Percentiles rank a stretch among this genome's conserved stretches.
These are phyloP conservation scores for Stichopus horrens DNA, from an alignment of 53 echinoderm and acorn worm genomes.

Conservation along the genomic window DNA sequence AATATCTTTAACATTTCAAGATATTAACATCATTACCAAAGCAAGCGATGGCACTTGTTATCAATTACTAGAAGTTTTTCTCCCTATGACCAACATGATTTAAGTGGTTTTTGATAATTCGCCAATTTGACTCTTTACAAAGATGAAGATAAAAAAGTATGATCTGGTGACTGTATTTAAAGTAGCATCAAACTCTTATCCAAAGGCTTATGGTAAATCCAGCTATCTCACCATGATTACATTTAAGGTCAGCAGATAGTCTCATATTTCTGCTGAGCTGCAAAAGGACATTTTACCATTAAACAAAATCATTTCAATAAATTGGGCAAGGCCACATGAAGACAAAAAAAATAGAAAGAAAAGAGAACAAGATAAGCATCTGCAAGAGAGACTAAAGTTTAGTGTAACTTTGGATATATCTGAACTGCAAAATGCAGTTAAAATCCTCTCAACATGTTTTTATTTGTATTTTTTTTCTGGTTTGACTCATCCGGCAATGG, in stretches of 20 bases:
- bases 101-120: background rate
- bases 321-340: background rate
- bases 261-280: background rate
- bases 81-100: background rate
- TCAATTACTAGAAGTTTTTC: background rate
- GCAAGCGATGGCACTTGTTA: background rate
- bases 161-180: background rate
- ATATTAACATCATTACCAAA: background rate
- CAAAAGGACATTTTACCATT: background rate
- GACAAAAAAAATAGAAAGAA: background rate
- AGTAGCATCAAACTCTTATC: background rate
- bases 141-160: background rate
- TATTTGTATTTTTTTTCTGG: too few species aligned
- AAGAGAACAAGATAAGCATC: background rate
- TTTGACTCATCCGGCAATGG: too few species aligned
- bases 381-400: background rate
- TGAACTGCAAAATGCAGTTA: background rate
- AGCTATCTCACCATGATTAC: background rate
- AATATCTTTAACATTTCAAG: background rate
- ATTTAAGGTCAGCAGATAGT: background rate
- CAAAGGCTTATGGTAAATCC: background rate
- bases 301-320: background rate
- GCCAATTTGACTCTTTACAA: background rate
- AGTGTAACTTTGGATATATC: background rate
- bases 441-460: background rate